Base-by-base conservation (phyloP, 2,797 vertebrate genomes). In the Cryptoblepharus egeriae region DNA sequence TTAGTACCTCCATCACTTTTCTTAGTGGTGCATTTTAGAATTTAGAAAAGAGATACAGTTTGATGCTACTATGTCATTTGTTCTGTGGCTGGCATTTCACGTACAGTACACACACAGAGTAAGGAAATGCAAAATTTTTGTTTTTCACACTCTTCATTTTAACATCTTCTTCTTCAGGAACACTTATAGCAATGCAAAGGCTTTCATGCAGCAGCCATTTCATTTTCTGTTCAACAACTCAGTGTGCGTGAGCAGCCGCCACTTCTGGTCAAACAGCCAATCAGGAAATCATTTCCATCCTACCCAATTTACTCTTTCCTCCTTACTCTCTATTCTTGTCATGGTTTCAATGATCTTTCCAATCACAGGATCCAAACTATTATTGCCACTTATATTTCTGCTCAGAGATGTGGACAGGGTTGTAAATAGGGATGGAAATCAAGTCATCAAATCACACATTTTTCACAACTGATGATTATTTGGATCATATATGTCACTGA, bases 11-110 rank as follows among this genome's bases (percentile, higher is more conserved):
- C 67, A 39, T 81, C 9, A 35, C 11, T 78, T 35, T 73, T 37
- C 35, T 68, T 60, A 70, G 57, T 57, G 63, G 32, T 63, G 39
- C 32, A 63, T 49, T 83, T 77, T 52, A 71, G 58, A 77, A 77
- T n/a, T 55, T 11, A 37, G 32, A 39, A 77, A 45, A 60, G 45
- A 52, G 70, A 70, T 63, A 61, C 52, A 82, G 52, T 26, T 4
- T 77, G 55, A 30, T 28, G n/a, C 12, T 69, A n/a, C 45, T 45
- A 11, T 16, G 39, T 69, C 39, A 58, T 79, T 35, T 69, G 26
- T 16, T 37, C 39, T n/a, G 49, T 26, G 28, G 5, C 32, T 64
- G 26, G n/a, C n/a, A n/a, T n/a, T n/a, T n/a, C 55, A 18, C 55
- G 4, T 18, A 18, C 55, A 18, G 30, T 9, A 42, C n/a, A 49